phyloP scores from a whole-genome alignment of 2,888 invertebrate species.

The Cataglyphis rosenhaueri region DNA sequence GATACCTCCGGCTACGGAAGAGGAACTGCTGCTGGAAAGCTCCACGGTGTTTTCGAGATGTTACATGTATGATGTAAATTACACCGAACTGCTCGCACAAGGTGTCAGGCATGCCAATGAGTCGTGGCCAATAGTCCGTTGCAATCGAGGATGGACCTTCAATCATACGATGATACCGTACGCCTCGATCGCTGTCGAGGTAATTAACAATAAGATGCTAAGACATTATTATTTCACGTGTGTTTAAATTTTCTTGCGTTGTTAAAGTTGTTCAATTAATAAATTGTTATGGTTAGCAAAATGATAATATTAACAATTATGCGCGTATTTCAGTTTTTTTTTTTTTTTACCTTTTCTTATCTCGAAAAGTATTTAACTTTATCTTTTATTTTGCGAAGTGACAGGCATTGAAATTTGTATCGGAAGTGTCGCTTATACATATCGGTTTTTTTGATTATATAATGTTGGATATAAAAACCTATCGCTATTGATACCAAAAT shows the following conservation, averaged over 20 bases:
- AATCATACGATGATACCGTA: constrained; percentile 93
- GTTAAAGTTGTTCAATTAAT: not conserved
- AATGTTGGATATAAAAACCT: not conserved
- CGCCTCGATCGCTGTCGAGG: constrained; percentile 94
- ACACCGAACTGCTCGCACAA: constrained; percentile 87
- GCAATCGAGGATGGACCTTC: constrained; percentile 93
- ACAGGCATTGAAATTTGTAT: not conserved
- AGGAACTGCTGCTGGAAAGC: constrained; percentile 81
- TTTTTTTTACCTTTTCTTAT: not conserved
- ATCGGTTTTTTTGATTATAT: constrained; percentile 6
- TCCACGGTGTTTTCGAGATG: constrained; percentile 88
- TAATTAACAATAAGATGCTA: constrained; percentile 82
- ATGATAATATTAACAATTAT: not conserved
- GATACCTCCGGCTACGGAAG: constrained; percentile 87
- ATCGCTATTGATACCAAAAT: not conserved
- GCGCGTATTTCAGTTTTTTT: too few relatives aligned
- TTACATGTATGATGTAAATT: constrained; percentile 92
- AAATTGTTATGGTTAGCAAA: not conserved
- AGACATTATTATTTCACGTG: not conserved
- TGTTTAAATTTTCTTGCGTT: not conserved
- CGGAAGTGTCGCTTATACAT: not conserved
- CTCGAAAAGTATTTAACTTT: not conserved
- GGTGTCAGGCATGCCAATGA: constrained; percentile 88
- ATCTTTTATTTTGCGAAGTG: not conserved
- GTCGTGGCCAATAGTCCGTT: constrained; percentile 90